Base-by-base conservation (phyloP, 23 tunicate species). In the Trididemnum clinides region DNA sequence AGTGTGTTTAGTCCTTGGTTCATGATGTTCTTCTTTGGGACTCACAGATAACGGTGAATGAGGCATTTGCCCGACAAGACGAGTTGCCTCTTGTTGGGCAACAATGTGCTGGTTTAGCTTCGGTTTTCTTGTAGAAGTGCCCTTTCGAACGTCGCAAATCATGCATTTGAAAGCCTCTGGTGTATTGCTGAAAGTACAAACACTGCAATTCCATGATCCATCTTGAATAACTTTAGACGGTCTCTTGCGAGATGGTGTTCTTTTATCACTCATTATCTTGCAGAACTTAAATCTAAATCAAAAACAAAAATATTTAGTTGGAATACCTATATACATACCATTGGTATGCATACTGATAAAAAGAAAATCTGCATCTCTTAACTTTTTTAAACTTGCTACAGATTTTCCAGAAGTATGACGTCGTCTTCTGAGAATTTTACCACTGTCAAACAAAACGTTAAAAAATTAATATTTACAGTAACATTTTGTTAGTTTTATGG, bases 81-180 rank as follows among this genome's bases (percentile, higher is more conserved):
- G 66, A 27, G 95, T 90, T 7, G 91, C 96, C 75, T 91, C 96
- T 75, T 91, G 96, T 37, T 91, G 96, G 25, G 90, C 96, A 2
- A 91, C 96, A 33, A 91, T 91, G 21, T 91, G 96, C 31, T 91
- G 96, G 74, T 77, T 91, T 28, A 91, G 80, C 51, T 86, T 82
- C 5, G 96, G 96, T 50, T 91, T 91, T 72, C 95, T 57, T 19
- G 95, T 90, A 27, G 95, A 90, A 4, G 95, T 90, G 32, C 95
- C 95, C 27, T 74, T 85, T 29, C 97, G 66, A 5, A 83, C 89
- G 82, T 92, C 92, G 54, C 97, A 92, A 12, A 88, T 86, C 25
- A 78, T 66, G 49, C 97, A 92, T 37, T 92, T 92, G 51, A 92
- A 92, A 22, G 88, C 97, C 57, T 92, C 97, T 0, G 97, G 92